Percentiles rank a stretch among this genome's conserved stretches.
Evolutionary conservation across 2,888 invertebrate species (phyloP).

Genomic region (Eremobia ochroleuca): DNA sequence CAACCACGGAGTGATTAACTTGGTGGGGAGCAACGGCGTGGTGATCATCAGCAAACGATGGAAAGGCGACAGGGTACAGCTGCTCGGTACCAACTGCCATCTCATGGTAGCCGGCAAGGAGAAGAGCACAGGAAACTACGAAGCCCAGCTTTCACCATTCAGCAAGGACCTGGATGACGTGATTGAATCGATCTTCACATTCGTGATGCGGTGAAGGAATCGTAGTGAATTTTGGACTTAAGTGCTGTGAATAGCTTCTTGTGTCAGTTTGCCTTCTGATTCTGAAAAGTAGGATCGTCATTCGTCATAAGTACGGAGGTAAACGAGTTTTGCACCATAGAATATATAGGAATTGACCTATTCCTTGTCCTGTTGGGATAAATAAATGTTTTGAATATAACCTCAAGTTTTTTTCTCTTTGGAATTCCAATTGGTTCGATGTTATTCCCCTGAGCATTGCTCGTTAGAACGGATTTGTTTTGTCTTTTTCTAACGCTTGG

Average conservation of each 20-base stretch:
- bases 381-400: constrained; percentile 57
- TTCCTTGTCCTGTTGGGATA: constrained; percentile 38
- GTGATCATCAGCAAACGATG: constrained; percentile 82
- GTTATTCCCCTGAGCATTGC: constrained; percentile 65
- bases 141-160: constrained; percentile 87
- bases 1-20: constrained; percentile 83
- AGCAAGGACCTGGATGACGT: constrained; percentile 88
- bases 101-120: constrained; percentile 84
- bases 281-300: constrained; percentile 20
- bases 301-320: constrained; percentile 28
- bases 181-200: constrained; percentile 87
- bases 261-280: constrained; percentile 45
- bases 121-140: constrained; percentile 79
- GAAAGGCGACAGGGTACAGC: constrained; percentile 83
- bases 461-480: constrained; percentile 37
- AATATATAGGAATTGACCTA: constrained; percentile 24
- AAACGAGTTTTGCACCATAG: constrained; percentile 31
- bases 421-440: constrained; percentile 46
- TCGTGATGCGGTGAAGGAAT: constrained; percentile 86
- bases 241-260: constrained; percentile 69
- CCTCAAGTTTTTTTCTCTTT: constrained; percentile 37
- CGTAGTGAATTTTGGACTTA: constrained; percentile 62
- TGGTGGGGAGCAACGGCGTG: constrained; percentile 84
- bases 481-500: constrained; percentile 44
- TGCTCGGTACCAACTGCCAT: constrained; percentile 82